Conservation (phyloP, 2,888 invertebrate genomes). For the Drosophila percnosoma region DNA sequence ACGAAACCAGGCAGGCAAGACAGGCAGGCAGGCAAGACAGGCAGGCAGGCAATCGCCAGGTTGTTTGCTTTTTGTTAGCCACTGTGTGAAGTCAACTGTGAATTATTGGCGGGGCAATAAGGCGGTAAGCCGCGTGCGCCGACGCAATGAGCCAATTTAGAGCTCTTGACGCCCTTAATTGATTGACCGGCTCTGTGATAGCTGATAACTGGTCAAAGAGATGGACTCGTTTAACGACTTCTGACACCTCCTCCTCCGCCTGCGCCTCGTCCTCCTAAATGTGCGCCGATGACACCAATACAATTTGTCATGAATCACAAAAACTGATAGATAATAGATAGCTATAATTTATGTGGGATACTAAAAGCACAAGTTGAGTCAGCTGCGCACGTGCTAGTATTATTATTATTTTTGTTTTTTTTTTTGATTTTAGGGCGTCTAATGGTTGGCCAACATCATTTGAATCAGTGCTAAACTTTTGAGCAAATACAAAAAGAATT, state of each 20-base stretch:
- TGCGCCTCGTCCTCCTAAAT: not conserved
- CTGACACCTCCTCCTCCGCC: not conserved
- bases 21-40: not conserved
- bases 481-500: constrained; percentile 17
- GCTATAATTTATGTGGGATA: not conserved
- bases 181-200: constrained; percentile 18
- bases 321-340: not conserved
- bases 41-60: not conserved
- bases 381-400: constrained; percentile 17
- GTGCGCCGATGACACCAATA: constrained; percentile 28
- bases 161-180: constrained; percentile 36
- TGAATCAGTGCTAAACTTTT: constrained; percentile 26
- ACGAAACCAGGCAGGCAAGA: constrained; percentile 12
- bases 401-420: not conserved
- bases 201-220: not conserved
- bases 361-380: not conserved
- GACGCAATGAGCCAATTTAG: constrained; percentile 22
- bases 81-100: constrained; percentile 33
- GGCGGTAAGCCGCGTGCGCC: constrained; percentile 37
- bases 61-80: constrained; percentile 29
- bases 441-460: constrained; percentile 8
- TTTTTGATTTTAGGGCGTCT: not conserved
- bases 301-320: constrained; percentile 8
- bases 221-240: not conserved
- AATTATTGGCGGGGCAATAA: constrained; percentile 8